phyloP scores from a whole-genome alignment of 2,797 vertebrate genomes.

The Periophthalmus magnuspinnatus region DNA sequence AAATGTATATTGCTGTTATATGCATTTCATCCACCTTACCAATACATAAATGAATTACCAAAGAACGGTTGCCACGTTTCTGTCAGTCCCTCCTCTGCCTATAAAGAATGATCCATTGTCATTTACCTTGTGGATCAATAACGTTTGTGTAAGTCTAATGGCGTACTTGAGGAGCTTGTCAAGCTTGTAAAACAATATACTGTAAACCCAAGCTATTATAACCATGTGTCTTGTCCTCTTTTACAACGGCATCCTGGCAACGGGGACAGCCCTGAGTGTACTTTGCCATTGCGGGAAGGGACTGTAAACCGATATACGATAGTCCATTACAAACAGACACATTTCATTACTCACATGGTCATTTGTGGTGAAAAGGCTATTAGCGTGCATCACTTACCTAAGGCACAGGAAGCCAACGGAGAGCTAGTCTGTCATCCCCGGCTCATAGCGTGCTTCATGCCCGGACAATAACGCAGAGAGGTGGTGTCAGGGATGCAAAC shows the following conservation, averaged over 20 bases:
- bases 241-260: conserved; percentile 15
- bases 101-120: neutral
- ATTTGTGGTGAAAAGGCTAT: conserved; percentile 22
- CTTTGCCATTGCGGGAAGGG: conserved; percentile 15
- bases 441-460: conserved; percentile 25
- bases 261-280: conserved; percentile 9
- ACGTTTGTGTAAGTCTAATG: neutral
- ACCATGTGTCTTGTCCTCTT: neutral
- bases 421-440: conserved; percentile 40
- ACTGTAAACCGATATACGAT: conserved; percentile 31
- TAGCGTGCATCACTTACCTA: conserved; percentile 25
- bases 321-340: conserved; percentile 36
- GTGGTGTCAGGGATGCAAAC: neutral
- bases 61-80: no score
- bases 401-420: conserved; percentile 29
- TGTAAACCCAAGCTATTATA: neutral
- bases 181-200: neutral
- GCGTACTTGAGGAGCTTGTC: neutral
- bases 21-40: no score
- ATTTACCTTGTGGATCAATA: no score
- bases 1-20: no score
- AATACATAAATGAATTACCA: no score
- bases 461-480: conserved; percentile 13
- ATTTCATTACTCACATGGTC: conserved; percentile 21
- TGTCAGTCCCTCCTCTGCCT: neutral